Evolutionary conservation across 2,113 vertebrate species (phyloP).

Genomic region (Pluvialis apricaria): DNA sequence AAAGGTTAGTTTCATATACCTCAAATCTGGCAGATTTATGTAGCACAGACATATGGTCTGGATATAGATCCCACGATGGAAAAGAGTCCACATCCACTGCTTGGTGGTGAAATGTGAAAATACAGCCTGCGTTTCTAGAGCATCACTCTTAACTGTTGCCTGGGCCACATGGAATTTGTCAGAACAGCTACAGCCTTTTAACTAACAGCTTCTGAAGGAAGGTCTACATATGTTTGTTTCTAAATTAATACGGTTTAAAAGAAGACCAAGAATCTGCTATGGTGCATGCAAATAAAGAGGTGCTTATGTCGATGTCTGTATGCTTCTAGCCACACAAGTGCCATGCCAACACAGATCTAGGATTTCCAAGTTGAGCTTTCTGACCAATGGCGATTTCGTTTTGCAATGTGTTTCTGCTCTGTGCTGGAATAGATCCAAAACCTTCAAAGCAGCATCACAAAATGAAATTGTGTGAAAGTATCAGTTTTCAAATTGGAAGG

Average conservation of each 20-base stretch:
- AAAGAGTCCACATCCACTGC: background rate
- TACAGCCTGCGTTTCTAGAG: background rate
- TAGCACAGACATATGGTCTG: background rate
- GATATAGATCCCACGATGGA: background rate
- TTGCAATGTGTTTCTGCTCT: background rate
- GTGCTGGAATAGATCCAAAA: background rate
- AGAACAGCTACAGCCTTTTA: constrained; percentile 20
- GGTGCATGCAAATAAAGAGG: background rate
- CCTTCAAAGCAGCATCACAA: background rate
- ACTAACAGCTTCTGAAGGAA: background rate
- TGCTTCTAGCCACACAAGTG: background rate
- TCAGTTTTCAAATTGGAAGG: background rate
- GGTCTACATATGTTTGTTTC: background rate
- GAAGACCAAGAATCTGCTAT: background rate
- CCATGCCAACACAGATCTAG: background rate
- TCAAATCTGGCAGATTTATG: background rate
- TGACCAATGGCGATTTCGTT: background rate
- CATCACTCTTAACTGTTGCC: background rate
- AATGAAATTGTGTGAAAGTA: background rate
- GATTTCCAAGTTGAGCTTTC: background rate
- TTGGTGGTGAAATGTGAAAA: background rate
- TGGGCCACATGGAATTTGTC: background rate
- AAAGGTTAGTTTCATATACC: background rate
- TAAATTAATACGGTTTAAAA: background rate
- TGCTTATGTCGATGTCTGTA: background rate